phyloP scores from a whole-genome alignment of 2,797 vertebrate genomes.

The Sebastes paucispinis region DNA sequence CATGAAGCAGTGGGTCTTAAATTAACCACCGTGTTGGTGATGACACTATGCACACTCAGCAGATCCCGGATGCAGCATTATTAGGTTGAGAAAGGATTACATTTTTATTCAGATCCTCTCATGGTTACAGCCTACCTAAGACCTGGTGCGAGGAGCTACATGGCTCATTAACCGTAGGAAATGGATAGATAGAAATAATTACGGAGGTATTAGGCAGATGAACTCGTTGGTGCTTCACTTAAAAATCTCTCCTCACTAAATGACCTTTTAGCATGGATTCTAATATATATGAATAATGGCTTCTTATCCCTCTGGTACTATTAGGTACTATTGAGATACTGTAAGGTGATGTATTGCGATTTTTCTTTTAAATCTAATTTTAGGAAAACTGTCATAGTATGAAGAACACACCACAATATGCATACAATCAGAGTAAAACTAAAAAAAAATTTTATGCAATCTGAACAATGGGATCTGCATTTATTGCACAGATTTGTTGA shows the following conservation, averaged over 20 bases:
- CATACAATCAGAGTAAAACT: no score
- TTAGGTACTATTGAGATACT: no score
- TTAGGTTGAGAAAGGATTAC: background rate
- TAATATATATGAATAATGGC: background rate
- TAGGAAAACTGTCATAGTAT: no score
- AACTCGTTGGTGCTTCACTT: background rate
- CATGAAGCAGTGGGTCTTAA: slow-evolving; percentile 33
- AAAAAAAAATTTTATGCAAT: no score
- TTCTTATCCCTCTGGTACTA: slow-evolving; percentile 10
- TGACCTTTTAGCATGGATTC: background rate
- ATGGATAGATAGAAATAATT: slow-evolving; percentile 8
- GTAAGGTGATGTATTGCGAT: no score
- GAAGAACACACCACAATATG: no score
- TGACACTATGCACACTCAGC: slow-evolving; percentile 10
- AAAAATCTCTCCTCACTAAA: slow-evolving; percentile 22
- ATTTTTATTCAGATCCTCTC: background rate
- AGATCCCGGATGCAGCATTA: background rate
- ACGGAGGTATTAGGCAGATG: background rate
- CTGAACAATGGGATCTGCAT: no score
- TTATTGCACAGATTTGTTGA: no score
- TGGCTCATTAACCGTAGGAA: slow-evolving; percentile 8
- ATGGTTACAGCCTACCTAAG: background rate
- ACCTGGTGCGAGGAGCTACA: background rate
- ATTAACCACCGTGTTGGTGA: slow-evolving; percentile 11
- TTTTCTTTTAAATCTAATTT: no score